phyloP scores from a whole-genome alignment of 2,797 vertebrate genomes.

The Microcaecilia unicolor region DNA sequence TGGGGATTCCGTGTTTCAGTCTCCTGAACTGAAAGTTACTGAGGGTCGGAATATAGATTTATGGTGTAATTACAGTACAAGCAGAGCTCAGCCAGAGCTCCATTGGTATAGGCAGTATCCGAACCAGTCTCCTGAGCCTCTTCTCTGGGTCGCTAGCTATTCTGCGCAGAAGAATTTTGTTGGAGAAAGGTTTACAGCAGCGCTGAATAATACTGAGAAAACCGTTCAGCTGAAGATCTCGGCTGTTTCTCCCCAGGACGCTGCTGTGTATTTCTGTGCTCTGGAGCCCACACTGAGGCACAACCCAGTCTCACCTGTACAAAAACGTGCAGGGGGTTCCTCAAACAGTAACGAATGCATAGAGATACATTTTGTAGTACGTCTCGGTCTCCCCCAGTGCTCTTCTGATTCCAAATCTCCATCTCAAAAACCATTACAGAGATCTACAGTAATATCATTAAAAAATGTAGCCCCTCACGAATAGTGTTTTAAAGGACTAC shows the following conservation, averaged over 20 bases:
- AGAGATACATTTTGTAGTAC: too few species aligned
- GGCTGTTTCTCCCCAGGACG: not conserved
- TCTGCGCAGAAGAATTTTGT: not conserved
- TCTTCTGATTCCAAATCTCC: too few species aligned
- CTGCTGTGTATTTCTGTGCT: slow-evolving; percentile 1
- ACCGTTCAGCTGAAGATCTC: not conserved
- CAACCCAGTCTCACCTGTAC: too few species aligned
- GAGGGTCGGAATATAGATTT: slow-evolving; percentile 1
- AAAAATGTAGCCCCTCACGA: too few species aligned
- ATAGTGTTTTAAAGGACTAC: too few species aligned
- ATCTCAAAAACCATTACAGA: too few species aligned
- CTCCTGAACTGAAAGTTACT: not conserved
- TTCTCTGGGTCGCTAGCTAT: not conserved
- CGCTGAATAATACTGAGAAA: not conserved
- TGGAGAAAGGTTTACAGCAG: not conserved
- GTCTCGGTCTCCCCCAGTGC: too few species aligned
- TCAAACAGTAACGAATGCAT: too few species aligned
- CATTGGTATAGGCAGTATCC: slow-evolving; percentile 13
- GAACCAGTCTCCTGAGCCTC: not conserved
- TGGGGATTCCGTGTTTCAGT: slow-evolving; percentile 9
- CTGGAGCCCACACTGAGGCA: not conserved
- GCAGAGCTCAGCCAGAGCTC: not conserved
- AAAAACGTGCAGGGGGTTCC: too few species aligned
- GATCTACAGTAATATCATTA: too few species aligned
- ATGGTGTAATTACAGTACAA: not conserved